Evolutionary conservation across 1,140 invertebrate species (phyloP), one percentile per base, ranked within the genome.

Genomic region (Hypsibius dujardini): DNA sequence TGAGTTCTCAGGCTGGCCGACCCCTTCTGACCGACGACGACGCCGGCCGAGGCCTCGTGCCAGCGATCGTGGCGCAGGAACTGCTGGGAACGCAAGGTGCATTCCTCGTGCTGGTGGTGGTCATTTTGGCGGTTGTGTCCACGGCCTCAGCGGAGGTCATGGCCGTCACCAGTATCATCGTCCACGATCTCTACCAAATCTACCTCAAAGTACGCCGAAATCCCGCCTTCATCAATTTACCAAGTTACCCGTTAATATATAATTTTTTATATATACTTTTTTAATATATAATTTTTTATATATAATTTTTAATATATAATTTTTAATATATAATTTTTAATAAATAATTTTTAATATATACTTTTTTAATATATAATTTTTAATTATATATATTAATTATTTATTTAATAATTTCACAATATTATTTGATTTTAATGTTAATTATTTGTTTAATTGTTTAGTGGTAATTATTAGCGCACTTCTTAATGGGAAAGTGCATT

Each of bases 121-220:
- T 81, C 1, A 67, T 81, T 14, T 78, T 81, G 78, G 79, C 80
- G 7, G 76, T 81, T 2, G 79, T 79, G 2, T 80, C 79, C 0
- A 81, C 80, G 1, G 80, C 78, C 3, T 78, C 79, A 45, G 74
- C 79, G 14, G 79, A 81, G 72, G 76, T 81, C 47, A 77, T 81
- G 70, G 80, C 80, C 3, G 79, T 81, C 0, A 77, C 79, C 3
- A 81, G 80, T 2, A 80, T 81, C 50, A 71, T 81, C 0, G 75
- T 81, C 15, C 80, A 81, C 72, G 80, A 81, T 74, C 76, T 81
- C 15, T 81, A 81, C 72, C 76, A 78, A 69, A 73, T 78, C 7
- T 80, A 81, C 72, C 70, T 79, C 1, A 78, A 79, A 76, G 78
- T 79, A 72, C 73, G 7, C 0, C 70, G n/a, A 59, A 15, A 70